These are phyloP conservation scores for Orthonevra nobilis DNA, from an alignment of 2,888 invertebrate genomes.

Conservation along the genomic window DNA sequence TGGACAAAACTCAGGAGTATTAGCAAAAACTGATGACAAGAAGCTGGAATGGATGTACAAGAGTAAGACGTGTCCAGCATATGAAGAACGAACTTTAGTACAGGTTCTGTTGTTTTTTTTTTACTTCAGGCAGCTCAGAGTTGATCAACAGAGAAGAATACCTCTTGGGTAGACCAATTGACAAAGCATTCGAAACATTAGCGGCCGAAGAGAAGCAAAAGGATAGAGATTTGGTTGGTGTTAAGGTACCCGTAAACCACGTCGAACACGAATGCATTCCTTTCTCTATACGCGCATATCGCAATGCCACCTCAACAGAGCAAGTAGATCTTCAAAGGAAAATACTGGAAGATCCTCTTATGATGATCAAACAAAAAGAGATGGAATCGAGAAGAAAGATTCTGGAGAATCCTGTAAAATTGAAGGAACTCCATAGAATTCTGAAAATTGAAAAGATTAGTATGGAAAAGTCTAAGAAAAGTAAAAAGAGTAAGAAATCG, in stretches of 20 bases:
- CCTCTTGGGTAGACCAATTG: conserved; percentile 87
- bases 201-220: conserved; percentile 82
- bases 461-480: conserved; percentile 67
- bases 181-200: conserved; percentile 88
- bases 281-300: conserved; percentile 83
- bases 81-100: too few species aligned
- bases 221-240: conserved; percentile 74
- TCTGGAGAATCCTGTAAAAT: conserved; percentile 94
- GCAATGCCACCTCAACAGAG: conserved; percentile 81
- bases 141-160: conserved; percentile 90
- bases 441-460: conserved; percentile 84
- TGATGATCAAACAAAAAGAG: conserved; percentile 93
- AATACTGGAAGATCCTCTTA: conserved; percentile 95
- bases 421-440: conserved; percentile 91
- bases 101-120: neutral
- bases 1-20: conserved; percentile 82
- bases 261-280: conserved; percentile 89
- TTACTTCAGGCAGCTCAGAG: conserved; percentile 74
- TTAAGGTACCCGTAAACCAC: conserved; percentile 83
- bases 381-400: conserved; percentile 92
- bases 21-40: conserved; percentile 80
- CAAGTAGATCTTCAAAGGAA: conserved; percentile 94
- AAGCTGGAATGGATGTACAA: conserved; percentile 95
- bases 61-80: too few species aligned
- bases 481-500: conserved; percentile 72